Conservation (phyloP, 2,797 vertebrate genomes). For the Lerista edwardsae region DNA sequence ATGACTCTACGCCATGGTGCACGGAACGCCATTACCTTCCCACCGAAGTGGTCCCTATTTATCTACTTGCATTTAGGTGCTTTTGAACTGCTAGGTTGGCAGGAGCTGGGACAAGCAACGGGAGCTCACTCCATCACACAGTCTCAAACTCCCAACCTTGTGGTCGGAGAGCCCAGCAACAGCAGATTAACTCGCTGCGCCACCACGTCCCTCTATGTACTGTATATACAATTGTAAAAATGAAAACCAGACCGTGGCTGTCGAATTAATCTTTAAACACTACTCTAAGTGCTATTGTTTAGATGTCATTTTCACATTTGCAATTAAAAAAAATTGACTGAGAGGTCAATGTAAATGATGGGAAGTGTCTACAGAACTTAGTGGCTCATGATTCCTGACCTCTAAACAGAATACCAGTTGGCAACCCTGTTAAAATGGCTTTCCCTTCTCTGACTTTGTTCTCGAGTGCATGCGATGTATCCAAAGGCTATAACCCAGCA, state of each 20-base stretch:
- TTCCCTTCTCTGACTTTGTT: background rate
- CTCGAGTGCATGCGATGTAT: background rate
- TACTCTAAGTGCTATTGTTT: background rate
- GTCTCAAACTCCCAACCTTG: too few relatives aligned
- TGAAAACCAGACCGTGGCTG: background rate
- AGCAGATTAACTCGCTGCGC: too few relatives aligned
- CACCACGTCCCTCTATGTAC: too few relatives aligned
- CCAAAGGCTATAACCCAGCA: background rate
- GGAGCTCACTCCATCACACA: too few relatives aligned
- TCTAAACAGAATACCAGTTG: background rate
- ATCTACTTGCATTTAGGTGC: too few relatives aligned
- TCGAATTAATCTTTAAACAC: background rate
- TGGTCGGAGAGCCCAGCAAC: too few relatives aligned
- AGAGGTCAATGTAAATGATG: background rate
- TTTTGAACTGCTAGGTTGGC: too few relatives aligned
- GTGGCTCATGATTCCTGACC: slow-evolving; percentile 9
- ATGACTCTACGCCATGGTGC: too few relatives aligned
- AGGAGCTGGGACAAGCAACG: too few relatives aligned
- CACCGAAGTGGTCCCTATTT: too few relatives aligned
- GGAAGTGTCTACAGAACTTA: background rate
- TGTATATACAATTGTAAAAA: too few relatives aligned
- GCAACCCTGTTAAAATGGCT: background rate
- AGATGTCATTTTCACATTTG: background rate
- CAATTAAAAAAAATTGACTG: background rate
- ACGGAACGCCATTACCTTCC: too few relatives aligned